Base-by-base conservation (phyloP, 2,888 invertebrate species). In the Coremacera marginata region DNA sequence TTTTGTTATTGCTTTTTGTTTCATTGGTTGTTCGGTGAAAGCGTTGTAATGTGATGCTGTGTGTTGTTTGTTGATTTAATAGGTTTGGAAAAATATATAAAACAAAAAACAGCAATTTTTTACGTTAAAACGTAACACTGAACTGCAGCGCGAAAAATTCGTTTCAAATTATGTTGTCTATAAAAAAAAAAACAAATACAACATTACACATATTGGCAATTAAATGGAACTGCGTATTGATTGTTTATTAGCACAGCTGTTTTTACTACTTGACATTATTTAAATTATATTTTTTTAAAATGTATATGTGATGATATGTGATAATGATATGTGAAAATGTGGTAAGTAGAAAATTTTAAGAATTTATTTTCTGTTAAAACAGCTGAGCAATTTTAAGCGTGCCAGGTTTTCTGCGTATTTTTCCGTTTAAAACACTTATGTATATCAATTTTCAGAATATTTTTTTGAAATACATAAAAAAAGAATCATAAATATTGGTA, bases 121-220 rank as follows among this genome's bases (percentile, higher is more conserved):
- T n/a, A 67, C 67, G 67, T 44, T 37, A 19, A 67, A n/a, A 19
- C 19, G 44, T 44, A 67, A 34, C n/a, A 19, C 44, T 67, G 67
- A 22, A 14, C 44, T 34, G 11, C 37, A 22, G 2, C 7, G 37
- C 37, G 9, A n/a, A 27, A 27, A 31, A 31, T 1, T 5, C 16
- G 9, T 55, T 55, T 63, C 16, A 14, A 9, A 55, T 55, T n/a
- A 27, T n/a, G 25, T 63, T 16, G 11, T 63, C 4, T 27, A 14
- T 14, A 63, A 63, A 27, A 27, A 63, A 63, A 27, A 27, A 11
- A n/a, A 63, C 19, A 63, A 57, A 22, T 3, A 14, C 11, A 60
- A 60, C 16, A 22, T n/a, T 9, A 60, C 57, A 25, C 57, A 14
- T 60, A 60, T 19, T 22, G 25, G 25, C 19, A 9, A 27, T 25